Percentiles rank a stretch among this genome's conserved stretches.
phyloP scores from a whole-genome alignment of 2,888 invertebrate genomes.

The Allophyes oxyacanthae region DNA sequence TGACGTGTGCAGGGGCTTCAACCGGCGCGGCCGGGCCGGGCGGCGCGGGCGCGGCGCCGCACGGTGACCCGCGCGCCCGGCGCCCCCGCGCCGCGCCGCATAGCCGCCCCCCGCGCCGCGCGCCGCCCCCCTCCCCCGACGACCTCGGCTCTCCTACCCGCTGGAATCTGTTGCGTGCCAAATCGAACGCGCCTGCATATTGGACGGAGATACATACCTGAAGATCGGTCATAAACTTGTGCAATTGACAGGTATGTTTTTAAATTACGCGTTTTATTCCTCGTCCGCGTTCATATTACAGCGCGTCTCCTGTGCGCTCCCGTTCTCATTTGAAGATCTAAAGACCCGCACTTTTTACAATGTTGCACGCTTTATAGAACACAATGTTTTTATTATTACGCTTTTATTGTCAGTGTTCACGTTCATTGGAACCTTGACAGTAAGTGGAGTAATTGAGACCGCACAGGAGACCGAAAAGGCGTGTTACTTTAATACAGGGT shows the following conservation, averaged over 20 bases:
- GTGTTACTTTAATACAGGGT: constrained; percentile 51
- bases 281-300: constrained; percentile 32
- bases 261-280: constrained; percentile 6
- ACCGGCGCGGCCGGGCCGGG: constrained; percentile 83
- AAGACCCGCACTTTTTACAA: neutral
- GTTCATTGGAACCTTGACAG: neutral
- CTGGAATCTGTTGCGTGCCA: constrained; percentile 26
- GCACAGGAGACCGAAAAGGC: constrained; percentile 17
- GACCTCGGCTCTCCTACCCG: neutral
- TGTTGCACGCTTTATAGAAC: neutral
- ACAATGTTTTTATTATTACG: constrained; percentile 5
- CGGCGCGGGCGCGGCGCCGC: constrained; percentile 77
- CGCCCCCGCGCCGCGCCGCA: constrained; percentile 58
- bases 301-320: constrained; percentile 15
- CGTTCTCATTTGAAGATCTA: constrained; percentile 3
- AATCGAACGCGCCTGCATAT: neutral
- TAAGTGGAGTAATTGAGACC: constrained; percentile 6
- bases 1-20: constrained; percentile 77
- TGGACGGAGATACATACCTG: constrained; percentile 23
- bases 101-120: constrained; percentile 49
- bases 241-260: constrained; percentile 1
- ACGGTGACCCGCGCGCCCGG: constrained; percentile 67
- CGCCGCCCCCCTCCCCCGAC: neutral
- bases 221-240: constrained; percentile 4
- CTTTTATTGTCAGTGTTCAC: constrained; percentile 18